These are phyloP conservation scores for Tenebrio molitor DNA, from an alignment of 1,140 invertebrate species.

Conservation along the genomic window DNA sequence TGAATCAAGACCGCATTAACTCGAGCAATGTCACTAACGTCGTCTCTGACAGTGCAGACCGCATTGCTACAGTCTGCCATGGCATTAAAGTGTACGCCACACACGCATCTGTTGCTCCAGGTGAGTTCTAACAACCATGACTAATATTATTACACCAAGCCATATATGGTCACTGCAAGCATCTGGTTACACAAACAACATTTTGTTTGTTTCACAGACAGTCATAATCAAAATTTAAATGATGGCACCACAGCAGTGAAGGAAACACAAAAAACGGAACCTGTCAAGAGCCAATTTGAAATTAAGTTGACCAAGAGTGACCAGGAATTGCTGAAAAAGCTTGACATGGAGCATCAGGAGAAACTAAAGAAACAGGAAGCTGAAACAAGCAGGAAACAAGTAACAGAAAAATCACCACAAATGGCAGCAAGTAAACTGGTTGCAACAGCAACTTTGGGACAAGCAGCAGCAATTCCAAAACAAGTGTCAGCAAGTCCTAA, in stretches of 20 bases:
- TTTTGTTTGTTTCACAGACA: conserved; percentile 27
- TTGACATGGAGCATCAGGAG: conserved; percentile 64
- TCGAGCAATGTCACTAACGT: conserved; percentile 49
- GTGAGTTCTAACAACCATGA: conserved; percentile 51
- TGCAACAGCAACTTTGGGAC: too few relatives aligned
- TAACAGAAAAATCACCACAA: conserved; percentile 45
- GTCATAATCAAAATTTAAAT: conserved; percentile 32
- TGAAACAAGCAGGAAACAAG: conserved; percentile 41
- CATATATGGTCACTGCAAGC: conserved; percentile 38
- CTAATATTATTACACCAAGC: conserved; percentile 40
- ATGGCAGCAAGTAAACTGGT: too few relatives aligned
- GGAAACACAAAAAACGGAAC: conserved; percentile 39
- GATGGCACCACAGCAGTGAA: conserved; percentile 10
- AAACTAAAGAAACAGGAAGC: conserved; percentile 50
- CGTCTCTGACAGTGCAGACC: conserved; percentile 73
- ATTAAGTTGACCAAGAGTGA: conserved; percentile 63
- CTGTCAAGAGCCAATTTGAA: conserved; percentile 37
- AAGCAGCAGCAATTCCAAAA: neutral
- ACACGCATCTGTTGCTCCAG: conserved; percentile 51
- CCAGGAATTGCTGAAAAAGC: conserved; percentile 62
- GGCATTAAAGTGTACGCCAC: conserved; percentile 60
- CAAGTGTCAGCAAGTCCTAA: conserved; percentile 57
- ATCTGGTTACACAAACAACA: conserved; percentile 14
- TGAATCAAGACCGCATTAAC: conserved; percentile 29
- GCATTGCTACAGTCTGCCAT: conserved; percentile 59